phyloP scores from a whole-genome alignment of 2,797 vertebrate genomes.

The Hyperoplus immaculatus region DNA sequence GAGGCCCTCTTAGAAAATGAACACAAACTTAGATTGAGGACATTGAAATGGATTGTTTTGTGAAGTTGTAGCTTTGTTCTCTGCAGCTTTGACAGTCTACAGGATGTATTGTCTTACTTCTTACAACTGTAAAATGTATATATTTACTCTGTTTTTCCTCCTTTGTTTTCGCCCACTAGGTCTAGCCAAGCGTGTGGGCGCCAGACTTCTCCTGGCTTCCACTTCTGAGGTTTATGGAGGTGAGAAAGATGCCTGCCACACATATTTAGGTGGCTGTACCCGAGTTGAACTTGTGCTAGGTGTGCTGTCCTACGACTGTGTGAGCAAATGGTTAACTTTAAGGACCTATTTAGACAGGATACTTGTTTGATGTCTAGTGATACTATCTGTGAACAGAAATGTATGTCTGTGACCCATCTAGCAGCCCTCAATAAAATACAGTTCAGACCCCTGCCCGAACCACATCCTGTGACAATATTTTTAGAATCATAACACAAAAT shows the following conservation, averaged over 20 bases:
- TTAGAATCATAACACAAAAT: background rate
- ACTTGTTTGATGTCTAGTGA: background rate
- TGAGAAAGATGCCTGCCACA: conserved; percentile 74
- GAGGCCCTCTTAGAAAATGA: background rate
- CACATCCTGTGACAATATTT: background rate
- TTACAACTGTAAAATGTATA: background rate
- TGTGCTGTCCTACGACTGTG: background rate
- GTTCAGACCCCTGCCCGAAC: background rate
- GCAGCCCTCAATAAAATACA: background rate
- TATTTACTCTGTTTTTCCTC: conserved; percentile 2
- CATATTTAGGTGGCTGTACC: background rate
- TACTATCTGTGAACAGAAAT: background rate
- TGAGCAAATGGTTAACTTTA: background rate
- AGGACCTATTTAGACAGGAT: background rate
- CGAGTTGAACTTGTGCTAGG: background rate
- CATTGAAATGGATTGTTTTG: background rate
- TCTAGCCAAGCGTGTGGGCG: conserved; percentile 96
- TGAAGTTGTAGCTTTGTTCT: background rate
- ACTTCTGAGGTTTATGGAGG: conserved; percentile 99
- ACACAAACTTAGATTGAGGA: background rate
- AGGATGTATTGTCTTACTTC: background rate
- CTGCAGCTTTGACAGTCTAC: background rate
- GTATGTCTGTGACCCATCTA: background rate
- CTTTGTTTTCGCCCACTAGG: conserved; percentile 79
- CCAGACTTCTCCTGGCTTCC: conserved; percentile 95